These are phyloP conservation scores for Epinephelus malabaricus DNA, from an alignment of 2,797 vertebrate genomes.

Conservation along the genomic window DNA sequence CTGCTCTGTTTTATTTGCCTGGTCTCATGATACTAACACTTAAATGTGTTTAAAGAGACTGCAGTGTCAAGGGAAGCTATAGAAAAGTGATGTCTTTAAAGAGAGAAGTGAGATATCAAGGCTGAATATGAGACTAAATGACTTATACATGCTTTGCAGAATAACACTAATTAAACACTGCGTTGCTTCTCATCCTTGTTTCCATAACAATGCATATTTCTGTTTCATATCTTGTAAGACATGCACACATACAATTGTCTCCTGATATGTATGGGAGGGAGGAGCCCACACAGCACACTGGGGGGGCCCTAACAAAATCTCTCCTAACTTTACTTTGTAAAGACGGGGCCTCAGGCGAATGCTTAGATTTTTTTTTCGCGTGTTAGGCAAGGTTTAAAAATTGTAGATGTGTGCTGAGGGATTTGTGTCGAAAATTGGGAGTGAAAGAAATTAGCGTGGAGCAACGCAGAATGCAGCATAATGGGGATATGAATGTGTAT, in stretches of 20 bases:
- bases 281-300: slow-evolving; percentile 25
- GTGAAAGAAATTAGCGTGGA: slow-evolving; percentile 18
- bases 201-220: slow-evolving; percentile 13
- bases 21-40: not conserved
- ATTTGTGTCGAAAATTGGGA: slow-evolving; percentile 13
- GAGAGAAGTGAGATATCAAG: not conserved
- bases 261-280: slow-evolving; percentile 6
- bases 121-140: not conserved
- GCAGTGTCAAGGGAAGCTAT: not conserved
- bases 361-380: slow-evolving; percentile 22
- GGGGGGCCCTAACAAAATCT: slow-evolving; percentile 25
- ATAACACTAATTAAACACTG: slow-evolving; percentile 14
- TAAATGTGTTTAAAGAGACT: not conserved
- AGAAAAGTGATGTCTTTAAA: not conserved
- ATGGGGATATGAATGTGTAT: slow-evolving; percentile 25
- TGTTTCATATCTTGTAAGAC: slow-evolving; percentile 21
- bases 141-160: not conserved
- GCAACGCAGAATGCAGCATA: slow-evolving; percentile 11
- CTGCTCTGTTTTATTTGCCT: not conserved
- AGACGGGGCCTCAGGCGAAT: slow-evolving; percentile 23
- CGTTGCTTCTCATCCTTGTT: not conserved
- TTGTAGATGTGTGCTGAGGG: slow-evolving; percentile 12
- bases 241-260: not conserved
- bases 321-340: slow-evolving; percentile 48
- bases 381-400: slow-evolving; percentile 26